These are phyloP conservation scores for Promerops cafer DNA, from an alignment of 2,113 vertebrate species.

Conservation along the genomic window DNA sequence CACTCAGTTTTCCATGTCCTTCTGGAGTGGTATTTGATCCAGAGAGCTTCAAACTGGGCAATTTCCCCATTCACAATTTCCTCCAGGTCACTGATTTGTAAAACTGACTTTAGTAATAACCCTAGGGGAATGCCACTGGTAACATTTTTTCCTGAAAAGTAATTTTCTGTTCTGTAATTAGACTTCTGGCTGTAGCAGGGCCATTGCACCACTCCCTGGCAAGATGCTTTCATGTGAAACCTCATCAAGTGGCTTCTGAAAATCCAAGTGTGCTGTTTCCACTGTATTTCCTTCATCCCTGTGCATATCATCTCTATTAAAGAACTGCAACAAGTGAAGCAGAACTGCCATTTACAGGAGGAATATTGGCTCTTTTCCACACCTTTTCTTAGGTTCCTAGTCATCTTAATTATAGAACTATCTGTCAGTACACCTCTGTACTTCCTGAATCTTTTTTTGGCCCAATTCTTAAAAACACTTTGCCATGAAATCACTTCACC, in stretches of 20 bases:
- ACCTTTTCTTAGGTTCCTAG: background rate
- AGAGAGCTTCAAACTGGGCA: background rate
- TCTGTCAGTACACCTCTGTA: background rate
- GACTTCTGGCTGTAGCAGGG: background rate
- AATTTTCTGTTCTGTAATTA: background rate
- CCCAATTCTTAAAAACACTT: background rate
- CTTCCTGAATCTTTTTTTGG: background rate
- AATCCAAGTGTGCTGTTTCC: background rate
- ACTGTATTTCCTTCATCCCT: background rate
- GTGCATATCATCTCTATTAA: background rate
- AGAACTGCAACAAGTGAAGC: background rate
- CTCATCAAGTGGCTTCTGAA: background rate
- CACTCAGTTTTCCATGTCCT: background rate
- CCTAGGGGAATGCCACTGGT: background rate
- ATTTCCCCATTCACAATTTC: background rate
- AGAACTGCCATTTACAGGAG: background rate
- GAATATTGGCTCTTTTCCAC: background rate
- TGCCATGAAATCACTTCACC: background rate
- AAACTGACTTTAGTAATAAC: background rate
- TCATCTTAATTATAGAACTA: background rate
- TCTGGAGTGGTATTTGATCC: background rate
- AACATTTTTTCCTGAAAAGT: background rate
- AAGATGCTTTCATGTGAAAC: background rate
- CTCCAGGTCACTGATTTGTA: background rate
- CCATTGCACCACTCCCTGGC: background rate